Evolutionary conservation across 2,797 vertebrate genomes (phyloP).

Genomic region (Parauchenoglanis punctatus): DNA sequence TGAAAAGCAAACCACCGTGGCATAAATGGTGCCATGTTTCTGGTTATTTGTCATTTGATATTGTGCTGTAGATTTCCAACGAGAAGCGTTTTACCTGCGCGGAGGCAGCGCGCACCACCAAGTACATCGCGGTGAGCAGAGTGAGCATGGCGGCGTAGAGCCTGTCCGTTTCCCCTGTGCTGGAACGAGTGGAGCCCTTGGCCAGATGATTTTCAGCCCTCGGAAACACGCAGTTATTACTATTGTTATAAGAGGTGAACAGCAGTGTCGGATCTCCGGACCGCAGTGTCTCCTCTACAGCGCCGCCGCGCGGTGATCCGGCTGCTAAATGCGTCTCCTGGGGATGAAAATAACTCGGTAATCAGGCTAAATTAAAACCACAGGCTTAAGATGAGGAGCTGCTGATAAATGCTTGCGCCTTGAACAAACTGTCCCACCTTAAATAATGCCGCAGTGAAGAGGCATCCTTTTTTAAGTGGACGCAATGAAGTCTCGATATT

Average conservation of each 20-base stretch:
- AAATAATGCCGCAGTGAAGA: not conserved
- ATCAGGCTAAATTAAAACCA: not conserved
- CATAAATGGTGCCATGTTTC: not conserved
- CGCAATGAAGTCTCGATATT: not conserved
- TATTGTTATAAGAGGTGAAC: not conserved
- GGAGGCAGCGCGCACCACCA: constrained; percentile 74
- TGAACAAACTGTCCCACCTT: not conserved
- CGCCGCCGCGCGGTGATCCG: constrained; percentile 11
- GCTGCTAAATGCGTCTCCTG: not conserved
- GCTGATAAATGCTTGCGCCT: not conserved
- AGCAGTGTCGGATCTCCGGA: not conserved
- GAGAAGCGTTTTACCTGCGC: constrained; percentile 71
- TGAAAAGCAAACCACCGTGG: not conserved
- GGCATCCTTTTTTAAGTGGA: not conserved
- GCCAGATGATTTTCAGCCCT: not conserved
- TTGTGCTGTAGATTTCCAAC: not conserved
- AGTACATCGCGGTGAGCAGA: constrained; percentile 77
- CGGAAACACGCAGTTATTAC: not conserved
- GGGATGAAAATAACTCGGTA: constrained; percentile 11
- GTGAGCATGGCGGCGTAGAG: constrained; percentile 70
- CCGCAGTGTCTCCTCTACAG: constrained; percentile 29
- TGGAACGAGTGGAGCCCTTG: not conserved
- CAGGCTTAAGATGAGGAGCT: not conserved
- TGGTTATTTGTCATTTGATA: not conserved
- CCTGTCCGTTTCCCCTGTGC: not conserved